A percentile compares a stretch with the other conserved stretches of the same genome.
Conservation (phyloP, 2,797 vertebrate species). For the Mormyrus hasselquistii region DNA sequence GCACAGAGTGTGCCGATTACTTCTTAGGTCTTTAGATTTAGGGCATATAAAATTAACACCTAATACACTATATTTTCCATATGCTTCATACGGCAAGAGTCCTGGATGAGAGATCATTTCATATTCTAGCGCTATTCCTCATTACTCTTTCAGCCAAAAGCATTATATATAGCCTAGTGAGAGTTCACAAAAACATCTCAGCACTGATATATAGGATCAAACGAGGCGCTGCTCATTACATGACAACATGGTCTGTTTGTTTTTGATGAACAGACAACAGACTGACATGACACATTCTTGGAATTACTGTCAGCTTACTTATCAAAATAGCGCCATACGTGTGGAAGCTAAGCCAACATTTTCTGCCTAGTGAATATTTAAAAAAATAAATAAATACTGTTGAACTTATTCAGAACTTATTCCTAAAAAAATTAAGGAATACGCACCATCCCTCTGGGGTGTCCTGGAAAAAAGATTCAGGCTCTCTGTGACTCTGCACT, state of each 20-base stretch:
- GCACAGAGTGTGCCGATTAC: neutral
- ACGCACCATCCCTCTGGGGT: neutral
- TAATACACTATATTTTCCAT: neutral
- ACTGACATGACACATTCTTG: neutral
- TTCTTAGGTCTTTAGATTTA: neutral
- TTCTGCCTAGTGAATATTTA: neutral
- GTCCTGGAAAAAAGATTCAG: neutral
- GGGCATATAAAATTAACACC: neutral
- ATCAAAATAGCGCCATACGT: neutral
- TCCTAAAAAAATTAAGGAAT: neutral
- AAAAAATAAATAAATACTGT: neutral
- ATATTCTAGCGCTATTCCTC: neutral
- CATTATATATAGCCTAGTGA: neutral
- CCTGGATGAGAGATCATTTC: neutral
- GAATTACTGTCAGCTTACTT: neutral
- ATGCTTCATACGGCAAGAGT: neutral
- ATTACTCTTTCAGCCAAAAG: neutral
- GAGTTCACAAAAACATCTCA: neutral
- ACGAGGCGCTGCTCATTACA: neutral
- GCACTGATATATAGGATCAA: neutral
- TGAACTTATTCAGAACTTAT: neutral
- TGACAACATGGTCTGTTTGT: neutral
- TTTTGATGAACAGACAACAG: neutral
- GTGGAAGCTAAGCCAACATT: neutral
- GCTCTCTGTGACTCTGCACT: neutral